These are phyloP conservation scores for Physeter macrocephalus DNA, from an alignment of 2,113 vertebrate species.

Conservation along the genomic window DNA sequence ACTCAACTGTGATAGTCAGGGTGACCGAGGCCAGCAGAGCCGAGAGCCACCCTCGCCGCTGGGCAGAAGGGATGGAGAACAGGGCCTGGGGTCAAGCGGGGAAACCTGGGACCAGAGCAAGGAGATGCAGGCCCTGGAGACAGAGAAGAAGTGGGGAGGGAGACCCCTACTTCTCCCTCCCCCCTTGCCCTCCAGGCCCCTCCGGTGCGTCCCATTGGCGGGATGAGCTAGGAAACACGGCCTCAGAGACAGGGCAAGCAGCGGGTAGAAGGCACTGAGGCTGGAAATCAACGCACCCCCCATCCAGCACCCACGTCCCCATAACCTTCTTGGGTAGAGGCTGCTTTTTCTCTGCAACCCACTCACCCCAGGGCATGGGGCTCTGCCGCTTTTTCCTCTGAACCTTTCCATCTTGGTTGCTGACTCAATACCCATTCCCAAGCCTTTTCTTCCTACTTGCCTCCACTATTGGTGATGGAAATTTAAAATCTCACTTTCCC, in stretches of 20 bases:
- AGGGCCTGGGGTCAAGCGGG: not conserved
- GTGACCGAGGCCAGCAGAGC: not conserved
- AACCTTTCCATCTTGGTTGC: not conserved
- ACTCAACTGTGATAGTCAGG: not conserved
- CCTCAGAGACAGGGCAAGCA: not conserved
- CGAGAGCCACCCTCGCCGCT: not conserved
- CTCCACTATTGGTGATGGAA: not conserved
- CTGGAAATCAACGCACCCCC: accelerated
- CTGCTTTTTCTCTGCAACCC: not conserved
- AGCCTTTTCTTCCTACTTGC: not conserved
- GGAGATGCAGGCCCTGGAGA: not conserved
- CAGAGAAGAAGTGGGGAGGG: accelerated
- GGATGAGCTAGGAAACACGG: not conserved
- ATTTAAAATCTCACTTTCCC: not conserved
- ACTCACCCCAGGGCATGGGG: not conserved
- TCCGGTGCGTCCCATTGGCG: not conserved
- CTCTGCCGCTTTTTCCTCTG: not conserved
- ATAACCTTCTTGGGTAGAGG: too few relatives aligned
- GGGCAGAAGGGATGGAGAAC: not conserved
- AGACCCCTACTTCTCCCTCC: not conserved
- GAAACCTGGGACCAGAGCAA: not conserved
- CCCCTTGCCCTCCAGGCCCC: accelerated
- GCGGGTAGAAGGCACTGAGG: not conserved
- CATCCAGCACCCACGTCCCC: not conserved
- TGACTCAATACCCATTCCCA: not conserved